These are phyloP conservation scores for Macrocentrus cingulum DNA, from an alignment of 1,140 invertebrate genomes.

Conservation along the genomic window DNA sequence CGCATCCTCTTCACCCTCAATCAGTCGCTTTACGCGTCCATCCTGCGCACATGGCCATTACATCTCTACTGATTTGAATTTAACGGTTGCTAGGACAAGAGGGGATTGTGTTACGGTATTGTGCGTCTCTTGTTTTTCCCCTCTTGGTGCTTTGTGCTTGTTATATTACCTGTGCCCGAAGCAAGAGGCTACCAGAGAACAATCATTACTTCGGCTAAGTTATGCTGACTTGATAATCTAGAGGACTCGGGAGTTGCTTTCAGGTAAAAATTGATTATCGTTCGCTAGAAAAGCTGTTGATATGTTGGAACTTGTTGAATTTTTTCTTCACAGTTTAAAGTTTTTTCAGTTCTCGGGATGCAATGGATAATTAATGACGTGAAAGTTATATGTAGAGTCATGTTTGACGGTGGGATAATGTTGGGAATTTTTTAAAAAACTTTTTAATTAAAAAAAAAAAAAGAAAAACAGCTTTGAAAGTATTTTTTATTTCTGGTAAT, in stretches of 20 bases:
- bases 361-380: no score
- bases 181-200: constrained; percentile 21
- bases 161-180: constrained; percentile 2
- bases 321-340: no score
- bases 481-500: constrained; percentile 1
- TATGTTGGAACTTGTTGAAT: no score
- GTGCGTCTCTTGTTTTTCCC: not conserved
- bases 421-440: no score
- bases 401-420: no score
- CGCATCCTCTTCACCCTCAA: constrained; percentile 22
- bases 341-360: no score
- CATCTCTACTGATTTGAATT: constrained; percentile 50
- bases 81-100: constrained; percentile 39
- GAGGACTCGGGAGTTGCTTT: constrained; percentile 18
- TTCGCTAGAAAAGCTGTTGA: constrained; percentile 8
- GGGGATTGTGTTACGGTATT: constrained; percentile 18
- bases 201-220: constrained; percentile 30
- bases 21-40: constrained; percentile 20
- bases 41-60: constrained; percentile 34
- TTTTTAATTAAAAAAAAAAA: no score
- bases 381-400: no score
- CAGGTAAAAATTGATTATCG: not conserved
- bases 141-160: constrained; percentile 1
- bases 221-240: constrained; percentile 30
- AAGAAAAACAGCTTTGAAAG: no score